Evolutionary conservation across 2,888 invertebrate species (phyloP), one percentile per base, ranked within the genome.

Genomic region (Cyaniris semiargus): DNA sequence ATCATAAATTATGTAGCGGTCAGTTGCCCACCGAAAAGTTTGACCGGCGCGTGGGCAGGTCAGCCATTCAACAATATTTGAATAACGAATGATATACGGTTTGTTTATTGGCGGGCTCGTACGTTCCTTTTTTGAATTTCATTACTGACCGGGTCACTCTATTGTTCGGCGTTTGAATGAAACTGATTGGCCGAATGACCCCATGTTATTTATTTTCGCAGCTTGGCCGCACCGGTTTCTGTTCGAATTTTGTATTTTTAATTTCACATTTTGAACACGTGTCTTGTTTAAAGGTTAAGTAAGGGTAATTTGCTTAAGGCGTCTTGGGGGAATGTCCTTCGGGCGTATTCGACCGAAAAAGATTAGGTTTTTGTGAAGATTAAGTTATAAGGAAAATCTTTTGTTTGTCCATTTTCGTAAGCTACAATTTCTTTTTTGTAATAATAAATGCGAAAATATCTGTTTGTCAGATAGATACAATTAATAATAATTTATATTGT

Each of bases 81-180:
- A 93, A 92, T 91, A 91, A 88, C 84, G 91, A 91, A 93, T 94
- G 94, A 94, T 94, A 90, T 93, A 94, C 92, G 93, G 91, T 93
- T 93, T 94, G 94, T 94, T 94, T 94, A 94, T 94, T 93, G 92
- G 93, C 89, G 90, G 91, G 93, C 90, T 88, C 88, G 89, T 89
- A 83, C 89, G 86, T 88, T 90, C 86, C 88, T 90, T 90, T 89
- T 92, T 93, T 87, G 88, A 92, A 92, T 89, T 89, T 85, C 87
- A 92, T 93, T 93, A 92, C 91, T 78, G 84, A 84, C 82, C 44
- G 87, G 92, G 93, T 93, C 92, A 84, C 85, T 84, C 84, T 27
- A 66, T 66, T 66, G 66, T 66, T 60, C 87, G 92, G 91, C 90
- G 91, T 91, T 86, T 86, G 84, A 81, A 81, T 86, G 87, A 90